A percentile compares a stretch with the other conserved stretches of the same genome.
Evolutionary conservation across 2,888 invertebrate species (phyloP).

Genomic region (Ophion ventricosus): DNA sequence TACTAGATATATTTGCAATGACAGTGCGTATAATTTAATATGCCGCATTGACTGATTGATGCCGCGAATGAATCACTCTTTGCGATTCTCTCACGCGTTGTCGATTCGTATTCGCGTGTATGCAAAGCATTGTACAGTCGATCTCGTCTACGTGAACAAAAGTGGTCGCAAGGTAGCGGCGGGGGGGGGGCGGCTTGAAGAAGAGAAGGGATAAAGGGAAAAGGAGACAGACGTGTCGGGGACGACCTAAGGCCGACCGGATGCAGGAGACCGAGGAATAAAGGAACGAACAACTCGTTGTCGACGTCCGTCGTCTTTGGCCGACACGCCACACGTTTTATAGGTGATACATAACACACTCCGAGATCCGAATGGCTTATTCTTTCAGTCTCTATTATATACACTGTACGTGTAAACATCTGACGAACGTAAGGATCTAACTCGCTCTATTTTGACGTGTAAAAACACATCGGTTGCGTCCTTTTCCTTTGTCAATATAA

Average conservation of each 20-base stretch:
- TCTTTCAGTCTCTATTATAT: conserved; percentile 26
- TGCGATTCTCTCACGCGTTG: conserved; percentile 62
- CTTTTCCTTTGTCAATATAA: not conserved
- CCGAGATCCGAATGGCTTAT: conserved; percentile 35
- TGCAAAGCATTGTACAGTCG: conserved; percentile 9
- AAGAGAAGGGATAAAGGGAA: conserved; percentile 6
- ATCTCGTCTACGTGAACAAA: not conserved
- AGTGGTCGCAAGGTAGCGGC: too few species aligned
- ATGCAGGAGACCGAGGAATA: conserved; percentile 63
- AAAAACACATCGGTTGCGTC: not conserved
- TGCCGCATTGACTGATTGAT: not conserved
- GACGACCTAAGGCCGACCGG: conserved; percentile 63
- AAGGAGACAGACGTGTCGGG: conserved; percentile 29
- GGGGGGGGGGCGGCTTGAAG: not conserved
- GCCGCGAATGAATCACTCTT: conserved; percentile 48
- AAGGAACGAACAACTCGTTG: conserved; percentile 60
- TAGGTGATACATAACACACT: conserved; percentile 57
- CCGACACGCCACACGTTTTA: conserved; percentile 58
- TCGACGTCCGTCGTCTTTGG: conserved; percentile 48
- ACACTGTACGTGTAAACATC: not conserved
- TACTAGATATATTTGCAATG: too few species aligned
- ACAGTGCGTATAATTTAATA: not conserved
- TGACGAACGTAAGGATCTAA: conserved; percentile 7
- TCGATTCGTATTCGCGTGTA: conserved; percentile 36
- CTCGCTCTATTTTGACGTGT: not conserved